A percentile compares a stretch with the other conserved stretches of the same genome.
These are phyloP conservation scores for Enoplosus armatus DNA, from an alignment of 2,797 vertebrate genomes.

Conservation along the genomic window DNA sequence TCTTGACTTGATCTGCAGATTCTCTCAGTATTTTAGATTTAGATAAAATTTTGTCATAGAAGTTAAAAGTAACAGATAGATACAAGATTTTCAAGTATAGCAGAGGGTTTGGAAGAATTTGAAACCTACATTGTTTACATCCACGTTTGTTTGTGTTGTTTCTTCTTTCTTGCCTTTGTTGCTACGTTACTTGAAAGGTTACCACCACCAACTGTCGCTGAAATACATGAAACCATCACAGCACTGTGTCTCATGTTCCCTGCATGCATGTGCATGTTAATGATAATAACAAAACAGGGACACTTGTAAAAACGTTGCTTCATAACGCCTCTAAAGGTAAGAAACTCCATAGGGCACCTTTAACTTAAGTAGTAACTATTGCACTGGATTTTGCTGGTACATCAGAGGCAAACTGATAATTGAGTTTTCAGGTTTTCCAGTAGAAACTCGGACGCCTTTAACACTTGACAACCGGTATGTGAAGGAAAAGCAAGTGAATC, in stretches of 20 bases:
- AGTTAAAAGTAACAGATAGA: background rate
- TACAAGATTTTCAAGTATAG: background rate
- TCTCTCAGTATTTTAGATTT: background rate
- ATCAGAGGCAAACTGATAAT: constrained; percentile 17
- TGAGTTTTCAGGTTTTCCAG: constrained; percentile 30
- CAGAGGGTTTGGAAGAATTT: background rate
- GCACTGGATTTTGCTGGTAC: constrained; percentile 17
- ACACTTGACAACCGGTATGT: background rate
- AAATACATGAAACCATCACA: background rate
- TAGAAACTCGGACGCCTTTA: constrained; percentile 14
- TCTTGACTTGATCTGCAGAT: constrained; percentile 5
- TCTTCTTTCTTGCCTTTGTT: background rate
- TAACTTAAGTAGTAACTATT: constrained; percentile 7
- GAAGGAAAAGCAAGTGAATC: constrained; percentile 16
- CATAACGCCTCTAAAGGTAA: background rate
- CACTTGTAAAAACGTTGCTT: background rate
- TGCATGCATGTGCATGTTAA: background rate
- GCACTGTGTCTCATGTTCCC: background rate
- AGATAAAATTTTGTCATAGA: background rate
- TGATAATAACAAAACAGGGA: background rate
- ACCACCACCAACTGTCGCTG: background rate
- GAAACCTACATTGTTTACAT: background rate
- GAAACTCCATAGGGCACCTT: constrained; percentile 14
- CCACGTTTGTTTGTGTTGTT: background rate
- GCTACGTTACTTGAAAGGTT: background rate